These are phyloP conservation scores for Entomyzon cyanotis DNA, from an alignment of 2,113 vertebrate genomes.

Conservation along the genomic window DNA sequence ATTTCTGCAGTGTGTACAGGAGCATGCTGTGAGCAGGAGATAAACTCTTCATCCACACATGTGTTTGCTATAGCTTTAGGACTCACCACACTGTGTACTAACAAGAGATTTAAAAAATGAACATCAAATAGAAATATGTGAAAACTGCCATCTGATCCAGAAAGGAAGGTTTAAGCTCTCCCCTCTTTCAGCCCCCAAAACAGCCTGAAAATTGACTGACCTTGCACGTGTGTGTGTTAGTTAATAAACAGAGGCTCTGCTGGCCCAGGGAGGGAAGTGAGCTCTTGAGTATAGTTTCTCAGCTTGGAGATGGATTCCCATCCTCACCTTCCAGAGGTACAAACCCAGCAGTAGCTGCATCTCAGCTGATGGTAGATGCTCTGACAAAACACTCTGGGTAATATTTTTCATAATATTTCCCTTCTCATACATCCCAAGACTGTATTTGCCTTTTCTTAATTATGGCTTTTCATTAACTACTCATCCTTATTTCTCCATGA, in stretches of 20 bases:
- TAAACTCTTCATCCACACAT: not conserved
- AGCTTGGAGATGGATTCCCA: not conserved
- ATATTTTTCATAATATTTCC: not conserved
- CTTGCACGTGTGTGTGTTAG: not conserved
- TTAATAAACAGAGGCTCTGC: not conserved
- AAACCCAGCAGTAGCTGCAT: not conserved
- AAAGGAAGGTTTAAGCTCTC: slow-evolving; percentile 5
- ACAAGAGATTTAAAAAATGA: not conserved
- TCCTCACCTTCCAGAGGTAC: not conserved
- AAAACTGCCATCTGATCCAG: not conserved
- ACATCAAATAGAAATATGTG: not conserved
- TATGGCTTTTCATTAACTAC: slow-evolving; percentile 36
- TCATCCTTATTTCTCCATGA: slow-evolving; percentile 50
- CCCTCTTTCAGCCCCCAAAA: not conserved
- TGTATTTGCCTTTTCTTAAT: slow-evolving; percentile 36
- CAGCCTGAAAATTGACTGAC: not conserved
- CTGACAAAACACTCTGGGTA: not conserved
- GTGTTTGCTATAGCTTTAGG: not conserved
- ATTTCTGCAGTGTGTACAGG: not conserved
- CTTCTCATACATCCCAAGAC: not conserved
- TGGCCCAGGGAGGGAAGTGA: not conserved
- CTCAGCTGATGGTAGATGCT: not conserved
- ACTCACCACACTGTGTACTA: not conserved
- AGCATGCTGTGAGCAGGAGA: not conserved
- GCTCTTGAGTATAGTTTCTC: not conserved